Evolutionary conservation across 2,888 invertebrate genomes (phyloP), one percentile per base, ranked within the genome.

Genomic region (Papilio demoleus): DNA sequence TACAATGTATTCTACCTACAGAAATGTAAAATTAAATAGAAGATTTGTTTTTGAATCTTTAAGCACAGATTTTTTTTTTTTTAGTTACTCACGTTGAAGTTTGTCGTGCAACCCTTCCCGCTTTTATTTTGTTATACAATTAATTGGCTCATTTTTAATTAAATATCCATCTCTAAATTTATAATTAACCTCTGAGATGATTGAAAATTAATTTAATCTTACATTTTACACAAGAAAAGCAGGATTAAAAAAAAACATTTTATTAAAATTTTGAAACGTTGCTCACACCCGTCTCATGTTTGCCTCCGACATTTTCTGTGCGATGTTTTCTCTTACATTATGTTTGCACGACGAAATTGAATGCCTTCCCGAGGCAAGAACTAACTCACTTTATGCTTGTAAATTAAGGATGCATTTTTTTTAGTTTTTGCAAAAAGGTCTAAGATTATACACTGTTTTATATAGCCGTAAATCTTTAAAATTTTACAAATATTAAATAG

Each of bases 311-410:
- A 65, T 73, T 73, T 72, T 68, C 70, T 66, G 65, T 62, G 22
- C n/a, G 19, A 47, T 22, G 47, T 47, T 87, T 83, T 80, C 84
- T 82, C 82, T 86, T 83, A 84, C 77, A 76, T 68, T 75, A 75
- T 88, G 87, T 88, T 89, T 88, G 86, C 79, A 81, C 81, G 81
- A 50, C 79, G 80, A 83, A 87, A 89, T 88, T 86, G 88, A 80
- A 81, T 59, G 59, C 65, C 45, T 66, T n/a, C 36, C 5, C 59
- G 17, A 9, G 53, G 40, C 60, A 34, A 17, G n/a, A 67, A 17
- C 47, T 38, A 60, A 67, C 59, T 38, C 14, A 47, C 47, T 38
- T 66, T 27, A 53, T 61, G 50, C 50, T 67, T 61, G 27, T 67
- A 31, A 61, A 67, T 67, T 60, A 61, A 53, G 67, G n/a, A n/a